phyloP scores from a whole-genome alignment of 2,888 invertebrate species.

The Acanthosoma haemorrhoidale region DNA sequence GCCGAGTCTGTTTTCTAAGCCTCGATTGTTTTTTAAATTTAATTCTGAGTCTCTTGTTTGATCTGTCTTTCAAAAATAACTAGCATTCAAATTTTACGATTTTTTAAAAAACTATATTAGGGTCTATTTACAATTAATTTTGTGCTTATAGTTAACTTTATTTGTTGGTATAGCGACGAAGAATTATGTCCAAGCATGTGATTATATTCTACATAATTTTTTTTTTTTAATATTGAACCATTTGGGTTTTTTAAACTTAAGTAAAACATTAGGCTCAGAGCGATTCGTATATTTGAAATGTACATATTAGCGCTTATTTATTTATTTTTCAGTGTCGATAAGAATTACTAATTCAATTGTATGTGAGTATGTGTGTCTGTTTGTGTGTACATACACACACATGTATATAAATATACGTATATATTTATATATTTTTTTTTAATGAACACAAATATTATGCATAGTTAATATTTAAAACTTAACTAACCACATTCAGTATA shows the following conservation, averaged over 20 bases:
- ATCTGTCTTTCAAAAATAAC: slow-evolving; percentile 5
- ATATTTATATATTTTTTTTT: neutral
- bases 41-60: neutral
- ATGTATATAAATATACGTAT: neutral
- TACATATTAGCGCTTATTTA: neutral
- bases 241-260: neutral
- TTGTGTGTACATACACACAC: neutral
- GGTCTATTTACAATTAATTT: neutral
- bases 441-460: neutral
- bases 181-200: neutral
- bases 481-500: neutral
- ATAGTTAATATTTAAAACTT: neutral
- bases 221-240: neutral
- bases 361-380: neutral
- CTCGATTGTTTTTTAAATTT: neutral
- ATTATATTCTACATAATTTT: neutral
- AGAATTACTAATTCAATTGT: neutral
- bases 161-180: neutral
- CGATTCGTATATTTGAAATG: neutral
- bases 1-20: slow-evolving; percentile 87
- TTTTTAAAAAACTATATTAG: neutral
- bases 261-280: neutral
- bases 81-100: neutral
- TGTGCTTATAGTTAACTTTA: neutral
- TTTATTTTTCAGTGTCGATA: neutral